phyloP scores from a whole-genome alignment of 2,888 invertebrate genomes.

The Tigriopus californicus region DNA sequence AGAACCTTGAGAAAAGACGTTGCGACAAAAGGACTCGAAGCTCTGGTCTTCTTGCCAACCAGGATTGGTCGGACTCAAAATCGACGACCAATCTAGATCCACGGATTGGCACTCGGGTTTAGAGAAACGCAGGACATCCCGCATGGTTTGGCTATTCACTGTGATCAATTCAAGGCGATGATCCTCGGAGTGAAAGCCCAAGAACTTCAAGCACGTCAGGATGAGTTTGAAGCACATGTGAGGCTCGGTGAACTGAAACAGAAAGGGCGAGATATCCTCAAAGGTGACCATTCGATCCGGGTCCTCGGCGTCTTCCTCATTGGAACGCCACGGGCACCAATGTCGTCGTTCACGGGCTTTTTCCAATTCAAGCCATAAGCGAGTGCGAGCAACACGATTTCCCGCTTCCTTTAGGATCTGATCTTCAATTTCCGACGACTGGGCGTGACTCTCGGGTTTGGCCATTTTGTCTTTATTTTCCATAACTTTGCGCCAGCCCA shows the following conservation, averaged over 20 bases:
- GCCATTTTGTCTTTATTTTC: conserved; percentile 4
- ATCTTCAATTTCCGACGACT: not conserved
- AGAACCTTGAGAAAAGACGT: not conserved
- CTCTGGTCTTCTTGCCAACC: no score
- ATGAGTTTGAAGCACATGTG: not conserved
- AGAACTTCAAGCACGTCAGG: not conserved
- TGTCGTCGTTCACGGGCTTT: conserved; percentile 23
- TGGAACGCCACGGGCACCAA: conserved; percentile 26
- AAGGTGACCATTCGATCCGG: conserved; percentile 26
- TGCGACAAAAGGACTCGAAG: no score
- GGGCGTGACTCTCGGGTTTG: not conserved
- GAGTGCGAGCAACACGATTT: not conserved
- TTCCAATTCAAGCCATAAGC: conserved; percentile 5
- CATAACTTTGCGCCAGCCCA: conserved; percentile 26
- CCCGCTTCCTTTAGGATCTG: not conserved
- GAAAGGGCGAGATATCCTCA: conserved; percentile 25
- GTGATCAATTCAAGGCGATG: not conserved
- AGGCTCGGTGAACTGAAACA: not conserved
- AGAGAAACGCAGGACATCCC: no score
- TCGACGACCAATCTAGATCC: no score
- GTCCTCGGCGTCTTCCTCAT: conserved; percentile 27
- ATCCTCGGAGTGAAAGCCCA: not conserved
- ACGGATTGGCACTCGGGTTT: no score
- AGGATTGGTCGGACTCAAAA: no score
- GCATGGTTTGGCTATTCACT: not conserved